Conservation (phyloP, 2,113 vertebrate genomes). For the Gambusia holbrooki region DNA sequence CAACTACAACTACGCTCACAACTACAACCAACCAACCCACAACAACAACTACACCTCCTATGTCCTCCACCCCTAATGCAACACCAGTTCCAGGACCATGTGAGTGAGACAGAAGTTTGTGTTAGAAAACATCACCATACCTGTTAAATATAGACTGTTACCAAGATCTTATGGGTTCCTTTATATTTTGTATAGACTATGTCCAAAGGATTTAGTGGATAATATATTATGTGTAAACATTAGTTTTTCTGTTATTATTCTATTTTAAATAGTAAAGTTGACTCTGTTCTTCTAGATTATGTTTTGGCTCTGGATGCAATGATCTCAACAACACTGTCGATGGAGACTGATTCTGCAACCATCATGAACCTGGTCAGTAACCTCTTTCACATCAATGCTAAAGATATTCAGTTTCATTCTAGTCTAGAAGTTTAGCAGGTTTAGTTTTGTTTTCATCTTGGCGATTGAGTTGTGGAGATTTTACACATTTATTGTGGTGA, state of each 20-base stretch:
- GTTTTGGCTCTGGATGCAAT: background rate
- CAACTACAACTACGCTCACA: no score
- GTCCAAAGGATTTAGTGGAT: no score
- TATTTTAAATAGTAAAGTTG: background rate
- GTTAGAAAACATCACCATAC: background rate
- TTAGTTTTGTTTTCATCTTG: background rate
- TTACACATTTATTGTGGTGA: no score
- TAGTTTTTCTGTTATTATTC: background rate
- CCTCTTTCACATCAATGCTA: background rate
- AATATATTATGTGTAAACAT: no score
- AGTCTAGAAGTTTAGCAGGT: background rate
- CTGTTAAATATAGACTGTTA: no score
- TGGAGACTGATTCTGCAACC: background rate
- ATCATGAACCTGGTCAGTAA: background rate
- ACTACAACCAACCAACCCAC: no score
- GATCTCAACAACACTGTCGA: background rate
- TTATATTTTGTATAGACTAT: no score
- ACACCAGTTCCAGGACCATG: background rate
- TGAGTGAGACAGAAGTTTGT: background rate
- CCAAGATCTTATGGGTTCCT: no score
- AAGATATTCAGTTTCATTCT: background rate
- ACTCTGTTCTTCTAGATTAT: background rate
- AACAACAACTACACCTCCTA: background rate
- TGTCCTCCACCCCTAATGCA: background rate
- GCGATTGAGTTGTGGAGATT: no score